Base-by-base conservation (phyloP, 1,140 invertebrate genomes). In the Dinoponera quadriceps region DNA sequence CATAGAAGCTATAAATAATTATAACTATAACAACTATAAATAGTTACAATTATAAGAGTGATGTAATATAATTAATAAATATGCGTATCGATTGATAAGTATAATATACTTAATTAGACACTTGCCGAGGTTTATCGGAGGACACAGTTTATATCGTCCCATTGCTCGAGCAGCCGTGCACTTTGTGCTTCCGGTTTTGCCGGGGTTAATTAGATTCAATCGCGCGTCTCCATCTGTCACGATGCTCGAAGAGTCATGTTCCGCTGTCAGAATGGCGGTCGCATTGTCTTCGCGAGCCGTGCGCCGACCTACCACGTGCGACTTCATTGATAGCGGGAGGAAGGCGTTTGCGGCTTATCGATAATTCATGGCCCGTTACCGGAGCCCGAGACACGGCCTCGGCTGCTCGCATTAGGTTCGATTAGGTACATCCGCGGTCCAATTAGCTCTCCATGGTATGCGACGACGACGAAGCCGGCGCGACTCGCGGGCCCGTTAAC, bases 291-390 rank as follows among this genome's bases (percentile, higher is more conserved):
- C 22, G 63, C 60, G 68, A 20, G 20, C 16, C 27, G n/a, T 29
- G 75, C 63, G 29, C 20, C 59, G 38, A 9, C 27, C 54, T 27
- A n/a, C 75, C 75, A 51, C 51, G 44, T 71, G 83, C 54, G 73
- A 86, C 62, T 86, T 86, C 69, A 82, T 84, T 85, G 82, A 82
- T 81, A 84, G 60, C 49, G 29, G 14, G 16, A 22, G 60, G 57
- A 65, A 65, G 73, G 71, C 49, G 60, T 82, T 85, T 69, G 84
- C 33, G 60, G 81, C 75, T 88, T 88, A 88, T 88, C 86, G 86
- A 88, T 86, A 88, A 85, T 88, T 88, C 82, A 88, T 85, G 84
- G 82, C 48, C 82, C 60, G 59, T 83, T 84, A 78, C 71, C 51
- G 44, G 51, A 83, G 66, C 29, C 60, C 63, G 63, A 85, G 81